Percentiles rank a stretch among this genome's conserved stretches.
These are phyloP conservation scores for Pygocentrus nattereri DNA, from an alignment of 2,797 vertebrate species.

Conservation along the genomic window DNA sequence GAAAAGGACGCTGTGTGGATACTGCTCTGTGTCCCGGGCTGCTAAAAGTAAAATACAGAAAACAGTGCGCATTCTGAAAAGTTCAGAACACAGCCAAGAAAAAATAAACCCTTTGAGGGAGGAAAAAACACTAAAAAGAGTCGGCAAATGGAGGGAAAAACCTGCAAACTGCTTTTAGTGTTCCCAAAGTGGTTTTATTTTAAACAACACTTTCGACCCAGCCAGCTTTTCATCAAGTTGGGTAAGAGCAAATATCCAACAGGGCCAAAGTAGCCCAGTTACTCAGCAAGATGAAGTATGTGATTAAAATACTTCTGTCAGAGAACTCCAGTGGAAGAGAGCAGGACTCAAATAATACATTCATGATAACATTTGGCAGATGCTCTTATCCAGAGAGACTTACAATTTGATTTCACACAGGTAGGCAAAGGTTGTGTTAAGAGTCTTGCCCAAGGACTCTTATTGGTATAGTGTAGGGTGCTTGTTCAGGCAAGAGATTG, in stretches of 20 bases:
- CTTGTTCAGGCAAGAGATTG: too few species aligned
- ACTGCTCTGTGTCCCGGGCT: background rate
- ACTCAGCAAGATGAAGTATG: background rate
- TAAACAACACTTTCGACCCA: background rate
- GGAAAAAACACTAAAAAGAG: background rate
- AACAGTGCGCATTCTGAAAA: background rate
- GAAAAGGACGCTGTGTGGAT: constrained; percentile 7
- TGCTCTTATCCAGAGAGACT: too few species aligned
- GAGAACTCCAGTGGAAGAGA: background rate
- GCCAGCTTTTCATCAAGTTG: background rate
- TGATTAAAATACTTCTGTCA: background rate
- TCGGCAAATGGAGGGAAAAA: background rate
- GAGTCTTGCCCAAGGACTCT: too few species aligned
- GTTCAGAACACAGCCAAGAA: constrained; percentile 6
- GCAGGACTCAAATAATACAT: too few species aligned
- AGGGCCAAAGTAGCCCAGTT: background rate
- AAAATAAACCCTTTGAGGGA: background rate
- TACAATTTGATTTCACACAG: too few species aligned
- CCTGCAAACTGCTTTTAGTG: background rate
- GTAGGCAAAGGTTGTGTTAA: too few species aligned
- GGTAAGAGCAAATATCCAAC: background rate
- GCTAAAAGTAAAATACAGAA: background rate
- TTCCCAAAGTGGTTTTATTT: constrained; percentile 8
- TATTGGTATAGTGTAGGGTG: too few species aligned
- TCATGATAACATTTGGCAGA: too few species aligned